A percentile compares a stretch with the other conserved stretches of the same genome.
phyloP scores from a whole-genome alignment of 2,888 invertebrate genomes.

The Drosophila percnosoma region DNA sequence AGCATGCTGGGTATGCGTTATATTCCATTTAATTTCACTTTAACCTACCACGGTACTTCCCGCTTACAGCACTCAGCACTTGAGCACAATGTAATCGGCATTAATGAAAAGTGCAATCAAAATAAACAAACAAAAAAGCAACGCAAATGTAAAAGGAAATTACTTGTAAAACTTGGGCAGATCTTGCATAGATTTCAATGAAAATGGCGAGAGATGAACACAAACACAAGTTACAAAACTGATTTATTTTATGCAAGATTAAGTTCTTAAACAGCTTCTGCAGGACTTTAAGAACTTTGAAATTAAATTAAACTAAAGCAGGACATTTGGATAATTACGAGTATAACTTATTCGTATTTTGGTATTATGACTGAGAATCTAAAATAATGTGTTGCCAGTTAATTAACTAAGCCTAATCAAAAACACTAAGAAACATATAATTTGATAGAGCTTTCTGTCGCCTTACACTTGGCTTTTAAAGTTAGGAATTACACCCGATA shows the following conservation, averaged over 20 bases:
- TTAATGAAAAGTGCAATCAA: slow-evolving; percentile 66
- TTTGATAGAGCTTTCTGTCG: neutral
- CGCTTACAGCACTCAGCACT: slow-evolving; percentile 31
- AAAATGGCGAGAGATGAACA: neutral
- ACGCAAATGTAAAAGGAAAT: slow-evolving; percentile 9
- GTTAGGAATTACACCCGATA: neutral
- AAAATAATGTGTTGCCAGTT: no score
- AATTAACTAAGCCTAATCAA: neutral
- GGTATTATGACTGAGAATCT: neutral
- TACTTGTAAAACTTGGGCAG: slow-evolving; percentile 12
- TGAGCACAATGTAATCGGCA: slow-evolving; percentile 65
- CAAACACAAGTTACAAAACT: slow-evolving; percentile 2
- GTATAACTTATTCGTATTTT: rapidly evolving
- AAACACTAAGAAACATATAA: neutral
- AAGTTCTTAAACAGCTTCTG: neutral
- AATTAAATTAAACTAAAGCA: neutral
- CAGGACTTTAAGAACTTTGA: neutral
- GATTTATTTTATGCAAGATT: neutral
- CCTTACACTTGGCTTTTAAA: neutral
- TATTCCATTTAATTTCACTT: slow-evolving; percentile 70
- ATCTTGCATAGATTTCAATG: slow-evolving; percentile 24
- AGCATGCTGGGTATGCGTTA: slow-evolving; percentile 68
- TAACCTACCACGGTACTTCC: slow-evolving; percentile 29
- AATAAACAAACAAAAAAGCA: slow-evolving; percentile 23
- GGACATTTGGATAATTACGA: neutral